Evolutionary conservation across 2,888 invertebrate genomes (phyloP).

Genomic region (Troglohyphantes excavatus): DNA sequence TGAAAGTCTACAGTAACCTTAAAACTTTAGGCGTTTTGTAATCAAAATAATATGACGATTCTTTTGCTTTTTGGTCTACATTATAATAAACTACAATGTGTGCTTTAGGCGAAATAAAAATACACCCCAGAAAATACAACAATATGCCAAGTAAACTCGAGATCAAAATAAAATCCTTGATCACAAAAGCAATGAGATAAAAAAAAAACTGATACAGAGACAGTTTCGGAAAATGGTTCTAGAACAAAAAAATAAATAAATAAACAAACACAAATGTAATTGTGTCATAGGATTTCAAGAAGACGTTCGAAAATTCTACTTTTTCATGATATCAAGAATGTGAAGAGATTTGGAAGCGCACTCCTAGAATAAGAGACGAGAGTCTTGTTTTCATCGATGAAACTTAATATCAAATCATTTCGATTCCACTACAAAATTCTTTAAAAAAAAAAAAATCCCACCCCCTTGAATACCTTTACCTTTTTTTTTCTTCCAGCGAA

Average conservation of each 20-base stretch:
- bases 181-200: background rate
- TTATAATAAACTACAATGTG: too few species aligned
- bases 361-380: constrained; percentile 34
- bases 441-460: background rate
- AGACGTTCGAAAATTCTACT: constrained; percentile 19
- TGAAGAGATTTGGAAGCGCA: constrained; percentile 47
- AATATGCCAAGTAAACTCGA: background rate
- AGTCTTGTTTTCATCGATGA: constrained; percentile 69
- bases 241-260: constrained; percentile 19
- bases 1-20: too few species aligned
- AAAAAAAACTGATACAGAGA: constrained; percentile 5
- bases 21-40: too few species aligned
- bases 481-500: constrained; percentile 25
- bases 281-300: constrained; percentile 40
- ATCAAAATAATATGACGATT: too few species aligned
- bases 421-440: constrained; percentile 55
- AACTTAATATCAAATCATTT: constrained; percentile 72
- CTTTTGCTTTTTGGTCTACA: too few species aligned
- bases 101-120: too few species aligned
- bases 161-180: background rate
- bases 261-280: constrained; percentile 45
- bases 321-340: constrained; percentile 33
- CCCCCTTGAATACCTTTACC: constrained; percentile 11
- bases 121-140: too few species aligned
- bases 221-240: background rate